Evolutionary conservation across 2,113 vertebrate species (phyloP), one percentile per base, ranked within the genome.

Genomic region (Helogale parvula): DNA sequence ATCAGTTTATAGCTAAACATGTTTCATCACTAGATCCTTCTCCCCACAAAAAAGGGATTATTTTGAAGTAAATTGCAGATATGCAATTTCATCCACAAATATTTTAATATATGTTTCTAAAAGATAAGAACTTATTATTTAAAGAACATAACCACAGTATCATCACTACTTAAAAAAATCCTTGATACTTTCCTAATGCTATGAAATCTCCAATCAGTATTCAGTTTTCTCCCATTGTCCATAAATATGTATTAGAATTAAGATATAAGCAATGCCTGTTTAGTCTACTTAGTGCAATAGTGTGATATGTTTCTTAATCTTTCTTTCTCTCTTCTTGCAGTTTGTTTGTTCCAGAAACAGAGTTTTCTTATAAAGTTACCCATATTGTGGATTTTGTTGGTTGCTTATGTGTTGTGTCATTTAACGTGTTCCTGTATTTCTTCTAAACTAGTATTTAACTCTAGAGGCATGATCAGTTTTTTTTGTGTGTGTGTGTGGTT

Each of bases 191-290:
- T 88, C 21, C 71, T 96, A 82, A 52, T 82, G 57, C 76, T 38
- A 76, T 82, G 66, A 83, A 74, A 66, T n/a, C 88, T 1, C 41
- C 27, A 63, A 4, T 79, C 10, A 57, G 69, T 74, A 3, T 93
- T 88, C 45, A 68, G 3, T 47, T 93, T 88, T 92, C 38, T 60
- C 29, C 68, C 13, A 47, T 60, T 83, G 68, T 57, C 69, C 16
- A 35, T 93, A 82, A 54, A 81, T 81, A 31, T n/a, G 74, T 81
- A 25, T 81, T 93, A 88, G 45, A 82, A 83, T 82, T 60, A 83
- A 93, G 13, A 88, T 76, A 45, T 45, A 87, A 52, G n/a, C 41
- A 74, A 23, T 92, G 38, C 72, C 27, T n/a, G 0, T 88, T 81
- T 90, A 69, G 35, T 81, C 27, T n/a, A 1, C 82, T 81, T 90